Base-by-base conservation (phyloP, 2,113 vertebrate genomes). In the Poeciliopsis turrubarensis region DNA sequence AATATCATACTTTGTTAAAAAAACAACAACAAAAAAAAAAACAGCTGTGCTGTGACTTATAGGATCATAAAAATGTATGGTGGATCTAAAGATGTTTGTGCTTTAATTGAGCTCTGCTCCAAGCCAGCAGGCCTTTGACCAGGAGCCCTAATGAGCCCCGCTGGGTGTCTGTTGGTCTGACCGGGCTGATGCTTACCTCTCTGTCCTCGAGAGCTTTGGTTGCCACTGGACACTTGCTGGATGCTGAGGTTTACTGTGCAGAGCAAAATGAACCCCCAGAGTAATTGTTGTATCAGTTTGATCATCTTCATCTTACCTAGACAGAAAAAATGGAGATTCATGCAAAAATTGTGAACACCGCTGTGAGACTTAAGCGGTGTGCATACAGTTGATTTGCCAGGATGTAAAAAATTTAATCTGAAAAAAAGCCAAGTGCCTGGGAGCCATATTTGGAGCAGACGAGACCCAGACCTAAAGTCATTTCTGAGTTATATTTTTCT, bases 141-240 rank as follows among this genome's bases (percentile, higher is more conserved):
- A 80, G 76, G 84, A 75, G 73, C 67, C 78, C 27, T 94, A 94
- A 94, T 92, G 90, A 93, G 93, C 29, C 89, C 91, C 86, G 41
- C 39, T 37, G 89, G 85, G 68, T 27, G 75, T 65, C 51, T 17
- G 65, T 32, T 82, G 85, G 85, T 81, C 84, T 87, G 82, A 77
- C 25, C 74, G 74, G 37, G 80, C 79, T 88, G 65, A 60, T 62
- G 79, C 89, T 63, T 65, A 94, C 94, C 92, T 78, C 87, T 72
- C 74, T 89, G 86, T 74, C 89, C 93, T 84, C 90, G 61, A 62
- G 92, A 91, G 91, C 89, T 92, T 92, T 84, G 93, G 94, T 95
- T 95, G 91, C 94, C 92, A 89, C 85, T 85, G 90, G 92, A 88
- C 92, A 91, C 91, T 85, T 31, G 66, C 30, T 89, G 91, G 85